A percentile compares a stretch with the other conserved stretches of the same genome.
Evolutionary conservation across 2,113 vertebrate genomes (phyloP).

Genomic region (Nyctibius bracteatus): DNA sequence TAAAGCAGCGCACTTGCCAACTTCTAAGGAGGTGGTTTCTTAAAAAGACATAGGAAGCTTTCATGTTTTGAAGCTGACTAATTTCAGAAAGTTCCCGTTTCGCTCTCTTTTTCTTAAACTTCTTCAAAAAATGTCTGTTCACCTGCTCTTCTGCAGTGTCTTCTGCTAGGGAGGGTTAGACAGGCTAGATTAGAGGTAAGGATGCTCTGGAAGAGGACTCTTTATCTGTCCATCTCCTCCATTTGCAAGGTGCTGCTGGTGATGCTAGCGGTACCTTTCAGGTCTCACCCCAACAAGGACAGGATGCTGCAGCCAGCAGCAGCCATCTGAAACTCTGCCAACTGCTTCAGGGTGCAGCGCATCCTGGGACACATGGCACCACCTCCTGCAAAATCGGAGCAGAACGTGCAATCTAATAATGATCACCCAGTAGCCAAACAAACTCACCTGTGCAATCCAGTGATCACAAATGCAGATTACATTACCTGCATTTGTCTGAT

Average conservation of each 20-base stretch:
- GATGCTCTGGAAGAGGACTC: not conserved
- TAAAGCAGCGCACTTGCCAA: constrained; percentile 59
- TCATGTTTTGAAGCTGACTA: constrained; percentile 55
- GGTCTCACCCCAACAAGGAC: not conserved
- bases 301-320: not conserved
- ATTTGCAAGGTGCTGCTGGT: not conserved
- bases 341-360: not conserved
- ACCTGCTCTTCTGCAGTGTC: not conserved
- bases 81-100: constrained; percentile 45
- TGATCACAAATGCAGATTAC: constrained; percentile 18
- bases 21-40: constrained; percentile 61
- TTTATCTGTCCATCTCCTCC: not conserved
- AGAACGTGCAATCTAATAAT: not conserved
- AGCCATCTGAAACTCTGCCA: not conserved
- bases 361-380: accelerated
- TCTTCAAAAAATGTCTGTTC: not conserved
- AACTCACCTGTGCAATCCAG: constrained; percentile 7
- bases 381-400: not conserved
- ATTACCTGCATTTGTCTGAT: constrained; percentile 14
- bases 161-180: not conserved
- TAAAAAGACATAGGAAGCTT: constrained; percentile 63
- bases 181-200: not conserved
- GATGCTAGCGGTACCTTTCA: accelerated
- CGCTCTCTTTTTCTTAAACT: not conserved
- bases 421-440: not conserved